Conservation (phyloP, 2,797 vertebrate genomes). For the Pangasius djambal region DNA sequence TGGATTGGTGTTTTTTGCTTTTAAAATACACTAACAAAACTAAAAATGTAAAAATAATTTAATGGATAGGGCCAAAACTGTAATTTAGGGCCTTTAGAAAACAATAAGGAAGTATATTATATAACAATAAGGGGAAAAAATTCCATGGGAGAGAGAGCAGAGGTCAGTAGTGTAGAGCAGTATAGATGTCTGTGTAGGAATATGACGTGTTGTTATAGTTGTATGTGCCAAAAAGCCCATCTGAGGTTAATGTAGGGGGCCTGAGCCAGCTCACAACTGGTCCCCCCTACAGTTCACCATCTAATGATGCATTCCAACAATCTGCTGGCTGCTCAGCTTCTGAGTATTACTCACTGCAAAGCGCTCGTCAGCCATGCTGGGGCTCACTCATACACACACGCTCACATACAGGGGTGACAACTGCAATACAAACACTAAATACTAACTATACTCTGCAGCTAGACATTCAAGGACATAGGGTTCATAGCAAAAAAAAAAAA, state of each 20-base stretch:
- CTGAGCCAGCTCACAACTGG: slow-evolving; percentile 28
- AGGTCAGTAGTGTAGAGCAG: background rate
- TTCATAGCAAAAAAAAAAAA: slow-evolving; percentile 43
- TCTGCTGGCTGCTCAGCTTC: slow-evolving; percentile 53
- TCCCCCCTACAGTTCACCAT: slow-evolving; percentile 33
- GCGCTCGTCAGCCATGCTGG: slow-evolving; percentile 32
- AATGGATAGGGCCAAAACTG: background rate
- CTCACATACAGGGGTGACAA: slow-evolving; percentile 20
- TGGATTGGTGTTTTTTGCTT: slow-evolving; percentile 49
- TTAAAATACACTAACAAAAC: slow-evolving; percentile 11
- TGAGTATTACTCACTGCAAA: slow-evolving; percentile 55
- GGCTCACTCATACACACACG: slow-evolving; percentile 36
- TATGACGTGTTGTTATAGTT: background rate
- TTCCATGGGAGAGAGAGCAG: background rate
- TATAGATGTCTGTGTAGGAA: background rate
- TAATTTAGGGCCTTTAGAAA: background rate
- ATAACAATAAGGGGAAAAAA: background rate
- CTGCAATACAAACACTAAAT: slow-evolving; percentile 16
- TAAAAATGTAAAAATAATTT: background rate
- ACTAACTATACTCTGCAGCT: background rate
- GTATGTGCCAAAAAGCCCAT: slow-evolving; percentile 33
- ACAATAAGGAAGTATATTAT: slow-evolving; percentile 7
- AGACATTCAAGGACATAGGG: slow-evolving; percentile 43
- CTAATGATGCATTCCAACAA: slow-evolving; percentile 59
- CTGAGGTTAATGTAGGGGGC: slow-evolving; percentile 13